Base-by-base conservation (phyloP, 2,888 invertebrate genomes). In the Andrena praecox region DNA sequence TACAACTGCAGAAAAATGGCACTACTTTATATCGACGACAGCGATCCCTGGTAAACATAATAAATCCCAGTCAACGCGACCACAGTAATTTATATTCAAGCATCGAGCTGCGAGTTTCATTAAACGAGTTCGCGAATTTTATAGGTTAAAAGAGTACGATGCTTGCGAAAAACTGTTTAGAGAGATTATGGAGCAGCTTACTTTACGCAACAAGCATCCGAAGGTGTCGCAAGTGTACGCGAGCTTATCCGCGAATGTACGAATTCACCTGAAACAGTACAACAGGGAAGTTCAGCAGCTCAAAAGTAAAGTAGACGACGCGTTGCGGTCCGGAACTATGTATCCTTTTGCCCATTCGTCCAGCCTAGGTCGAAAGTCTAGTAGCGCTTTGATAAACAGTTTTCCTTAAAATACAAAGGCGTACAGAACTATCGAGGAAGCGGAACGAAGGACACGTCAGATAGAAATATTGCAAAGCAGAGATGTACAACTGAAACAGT, bases 111-210 rank as follows among this genome's bases (percentile, higher is more conserved):
- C 3, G 10, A 48, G 16, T 8, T 33, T 59, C 31, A 1, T 66
- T 20, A 52, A 27, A 16, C 31, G 16, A 20, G 20, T 42, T 16
- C 59, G 42, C 24, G 2, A 50, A 50, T 78, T 52, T 12, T 29
- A 56, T 82, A 96, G 96, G 96, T 93, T 96, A 16, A 92, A 95
- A 0, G 96, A 96, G 90, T 95, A 96, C 92, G 96, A 96, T 87
- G 95, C 96, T 0, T 96, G 96, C 88, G 96, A 96, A 89, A 95
- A 95, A 80, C 91, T 96, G 29, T 95, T 95, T 88, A 94, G 96
- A 63, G 95, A 96, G 87, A 95, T 96, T 66, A 95, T 96, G 94
- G 95, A 95, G 77, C 95, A 96, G 89, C 90, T 97, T 8, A 95
- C 95, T 0, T 91, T 94, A 72, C 94, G 96, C 68, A 95, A 96